These are phyloP conservation scores for Apus apus DNA, from an alignment of 2,113 vertebrate genomes.

Conservation along the genomic window DNA sequence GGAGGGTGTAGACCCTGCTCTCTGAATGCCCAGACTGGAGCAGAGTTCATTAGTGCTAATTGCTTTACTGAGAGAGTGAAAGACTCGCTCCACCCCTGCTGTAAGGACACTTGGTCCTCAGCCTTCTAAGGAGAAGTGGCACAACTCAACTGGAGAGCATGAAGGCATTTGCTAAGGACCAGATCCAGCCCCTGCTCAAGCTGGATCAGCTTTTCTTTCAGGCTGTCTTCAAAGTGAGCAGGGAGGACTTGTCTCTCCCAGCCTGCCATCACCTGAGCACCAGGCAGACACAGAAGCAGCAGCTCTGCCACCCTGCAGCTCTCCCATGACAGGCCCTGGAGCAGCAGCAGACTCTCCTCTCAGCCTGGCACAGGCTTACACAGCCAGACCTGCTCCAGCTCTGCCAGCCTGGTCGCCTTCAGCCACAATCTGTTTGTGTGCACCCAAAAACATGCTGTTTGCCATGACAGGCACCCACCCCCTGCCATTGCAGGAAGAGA, in stretches of 20 bases:
- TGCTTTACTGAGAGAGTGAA: neutral
- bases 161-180: neutral
- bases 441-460: neutral
- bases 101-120: neutral
- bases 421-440: neutral
- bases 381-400: neutral
- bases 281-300: rapidly evolving
- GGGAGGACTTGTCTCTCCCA: neutral
- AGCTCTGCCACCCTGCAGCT: neutral
- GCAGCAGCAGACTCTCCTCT: neutral
- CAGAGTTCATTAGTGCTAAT: neutral
- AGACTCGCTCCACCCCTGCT: neutral
- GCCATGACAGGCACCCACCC: neutral
- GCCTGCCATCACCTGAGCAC: neutral
- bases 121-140: neutral
- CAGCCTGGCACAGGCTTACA: rapidly evolving
- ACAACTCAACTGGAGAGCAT: neutral
- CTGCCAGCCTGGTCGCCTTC: neutral
- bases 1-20: neutral
- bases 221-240: neutral
- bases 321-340: neutral
- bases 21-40: neutral
- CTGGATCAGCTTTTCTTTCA: neutral
- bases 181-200: neutral
- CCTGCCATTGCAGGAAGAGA: slow-evolving; percentile 27